A percentile compares a stretch with the other conserved stretches of the same genome.
Evolutionary conservation across 2,888 invertebrate genomes (phyloP).

Genomic region (Synanthedon formicaeformis): DNA sequence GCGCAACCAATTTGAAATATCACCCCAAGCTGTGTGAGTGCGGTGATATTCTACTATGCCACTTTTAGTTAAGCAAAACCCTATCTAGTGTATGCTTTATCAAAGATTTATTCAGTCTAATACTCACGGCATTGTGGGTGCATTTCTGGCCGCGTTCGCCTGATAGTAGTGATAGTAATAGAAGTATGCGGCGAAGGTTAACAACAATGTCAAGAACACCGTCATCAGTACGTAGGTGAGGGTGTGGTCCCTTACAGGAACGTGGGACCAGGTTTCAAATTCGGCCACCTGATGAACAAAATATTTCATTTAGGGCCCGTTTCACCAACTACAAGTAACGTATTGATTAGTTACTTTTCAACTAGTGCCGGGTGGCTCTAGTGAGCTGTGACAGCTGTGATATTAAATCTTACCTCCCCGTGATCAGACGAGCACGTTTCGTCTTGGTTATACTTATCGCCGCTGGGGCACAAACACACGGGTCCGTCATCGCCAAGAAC

Average conservation of each 20-base stretch:
- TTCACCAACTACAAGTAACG: too few species aligned
- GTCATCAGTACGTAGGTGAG: neutral
- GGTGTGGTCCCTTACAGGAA: neutral
- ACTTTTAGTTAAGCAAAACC: too few species aligned
- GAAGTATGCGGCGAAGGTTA: neutral
- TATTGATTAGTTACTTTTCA: too few species aligned
- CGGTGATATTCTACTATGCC: too few species aligned
- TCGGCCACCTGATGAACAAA: too few species aligned
- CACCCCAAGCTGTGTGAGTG: too few species aligned
- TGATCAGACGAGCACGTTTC: constrained; percentile 23
- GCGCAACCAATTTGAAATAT: too few species aligned
- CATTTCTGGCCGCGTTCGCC: neutral
- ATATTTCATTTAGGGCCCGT: too few species aligned
- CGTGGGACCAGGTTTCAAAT: neutral
- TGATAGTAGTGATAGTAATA: neutral
- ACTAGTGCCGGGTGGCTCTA: too few species aligned
- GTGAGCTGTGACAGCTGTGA: too few species aligned
- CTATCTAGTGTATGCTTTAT: too few species aligned
- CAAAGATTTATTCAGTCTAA: neutral
- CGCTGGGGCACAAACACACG: constrained; percentile 69
- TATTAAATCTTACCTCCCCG: constrained; percentile 19
- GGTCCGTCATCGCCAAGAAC: constrained; percentile 49
- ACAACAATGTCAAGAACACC: neutral
- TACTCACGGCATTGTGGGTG: constrained; percentile 20
- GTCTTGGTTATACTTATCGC: constrained; percentile 14